Conservation (phyloP, 2,113 vertebrate species). For the Thalassarche chlororhynchos region DNA sequence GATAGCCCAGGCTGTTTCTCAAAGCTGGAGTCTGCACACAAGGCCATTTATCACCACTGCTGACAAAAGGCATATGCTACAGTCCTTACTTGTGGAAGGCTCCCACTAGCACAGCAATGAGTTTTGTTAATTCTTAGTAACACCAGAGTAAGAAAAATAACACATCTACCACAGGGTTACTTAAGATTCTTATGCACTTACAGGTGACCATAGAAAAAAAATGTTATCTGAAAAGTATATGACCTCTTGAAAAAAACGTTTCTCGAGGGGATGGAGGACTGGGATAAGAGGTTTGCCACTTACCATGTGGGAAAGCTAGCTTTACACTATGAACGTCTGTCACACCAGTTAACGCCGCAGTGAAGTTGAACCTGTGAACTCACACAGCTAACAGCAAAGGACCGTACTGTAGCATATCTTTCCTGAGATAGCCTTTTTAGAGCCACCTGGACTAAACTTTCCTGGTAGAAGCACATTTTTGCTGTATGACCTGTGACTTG, state of each 20-base stretch:
- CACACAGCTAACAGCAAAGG: background rate
- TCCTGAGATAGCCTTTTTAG: background rate
- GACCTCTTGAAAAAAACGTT: background rate
- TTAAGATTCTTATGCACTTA: background rate
- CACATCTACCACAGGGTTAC: background rate
- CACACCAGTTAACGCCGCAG: background rate
- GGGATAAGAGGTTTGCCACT: background rate
- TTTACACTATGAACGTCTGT: background rate
- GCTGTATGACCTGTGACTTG: background rate
- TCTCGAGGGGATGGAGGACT: background rate
- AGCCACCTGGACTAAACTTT: background rate
- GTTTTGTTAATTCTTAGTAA: background rate
- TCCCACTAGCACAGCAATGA: background rate
- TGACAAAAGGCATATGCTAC: background rate
- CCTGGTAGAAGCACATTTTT: background rate
- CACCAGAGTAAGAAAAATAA: background rate
- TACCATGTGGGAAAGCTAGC: background rate
- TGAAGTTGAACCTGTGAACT: background rate
- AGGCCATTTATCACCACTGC: background rate
- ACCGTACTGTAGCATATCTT: background rate
- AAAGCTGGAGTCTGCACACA: background rate
- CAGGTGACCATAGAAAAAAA: background rate
- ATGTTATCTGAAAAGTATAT: background rate
- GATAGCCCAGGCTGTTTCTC: background rate
- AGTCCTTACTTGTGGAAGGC: background rate